Conservation (phyloP, 2,797 vertebrate species). For the Melanotaenia pygmaea region DNA sequence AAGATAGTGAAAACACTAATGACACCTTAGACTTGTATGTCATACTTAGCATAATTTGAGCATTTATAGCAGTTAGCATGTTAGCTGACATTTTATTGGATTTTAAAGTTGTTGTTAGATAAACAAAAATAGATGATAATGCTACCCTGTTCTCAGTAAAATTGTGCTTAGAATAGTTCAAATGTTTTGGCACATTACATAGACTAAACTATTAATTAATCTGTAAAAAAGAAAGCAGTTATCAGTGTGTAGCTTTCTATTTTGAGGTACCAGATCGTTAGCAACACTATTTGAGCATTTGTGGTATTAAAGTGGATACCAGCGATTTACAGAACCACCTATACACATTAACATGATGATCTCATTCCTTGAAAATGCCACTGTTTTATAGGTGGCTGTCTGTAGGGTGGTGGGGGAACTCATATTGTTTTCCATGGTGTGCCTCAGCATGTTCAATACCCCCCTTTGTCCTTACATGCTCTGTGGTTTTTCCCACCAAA, state of each 20-base stretch:
- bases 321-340: conserved; percentile 74
- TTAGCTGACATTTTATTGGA: background rate
- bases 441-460: conserved; percentile 26
- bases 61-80: background rate
- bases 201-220: conserved; percentile 10
- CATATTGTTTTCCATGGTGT: conserved; percentile 15
- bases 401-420: conserved; percentile 5
- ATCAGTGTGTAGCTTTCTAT: background rate
- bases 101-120: conserved; percentile 11
- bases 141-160: background rate
- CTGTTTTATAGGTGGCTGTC: conserved; percentile 53
- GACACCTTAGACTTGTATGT: background rate
- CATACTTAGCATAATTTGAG: background rate
- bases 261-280: background rate
- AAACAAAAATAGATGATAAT: background rate
- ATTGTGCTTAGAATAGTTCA: background rate
- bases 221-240: background rate
- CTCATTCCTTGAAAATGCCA: conserved; percentile 65
- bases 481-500: conserved; percentile 5
- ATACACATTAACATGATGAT: conserved; percentile 73
- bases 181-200: background rate
- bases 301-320: conserved; percentile 61
- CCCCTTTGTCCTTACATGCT: conserved; percentile 33
- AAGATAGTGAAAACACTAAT: conserved; percentile 8
- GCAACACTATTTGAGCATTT: conserved; percentile 23